These are phyloP conservation scores for Caenorhabditis sp. DNA, from an alignment of 2,888 invertebrate species.

Conservation along the genomic window DNA sequence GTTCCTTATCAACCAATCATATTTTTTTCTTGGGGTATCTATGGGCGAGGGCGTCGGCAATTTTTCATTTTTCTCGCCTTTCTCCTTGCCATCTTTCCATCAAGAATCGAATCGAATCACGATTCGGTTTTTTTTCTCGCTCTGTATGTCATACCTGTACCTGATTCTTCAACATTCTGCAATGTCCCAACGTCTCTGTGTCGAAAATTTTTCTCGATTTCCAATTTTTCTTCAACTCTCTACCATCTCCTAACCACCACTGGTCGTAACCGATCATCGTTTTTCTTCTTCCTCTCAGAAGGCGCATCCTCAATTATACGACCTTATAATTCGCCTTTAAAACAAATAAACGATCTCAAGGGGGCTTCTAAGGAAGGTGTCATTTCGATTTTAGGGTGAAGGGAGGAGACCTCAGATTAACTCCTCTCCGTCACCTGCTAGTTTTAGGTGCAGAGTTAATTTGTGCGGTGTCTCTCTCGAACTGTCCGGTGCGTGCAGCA, in stretches of 20 bases:
- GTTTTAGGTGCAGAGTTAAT: slow-evolving; percentile 30
- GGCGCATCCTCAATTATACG: slow-evolving; percentile 64
- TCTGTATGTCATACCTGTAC: slow-evolving; percentile 24
- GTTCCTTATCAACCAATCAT: slow-evolving; percentile 10
- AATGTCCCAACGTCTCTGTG: slow-evolving; percentile 31
- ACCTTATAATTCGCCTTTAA: slow-evolving; percentile 62
- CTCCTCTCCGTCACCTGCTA: background rate
- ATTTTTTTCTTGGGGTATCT: background rate
- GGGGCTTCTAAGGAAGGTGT: slow-evolving; percentile 54
- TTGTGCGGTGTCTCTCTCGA: slow-evolving; percentile 27
- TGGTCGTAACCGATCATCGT: slow-evolving; percentile 64
- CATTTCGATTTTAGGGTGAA: slow-evolving; percentile 45
- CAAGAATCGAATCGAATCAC: slow-evolving; percentile 38
- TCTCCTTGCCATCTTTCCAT: slow-evolving; percentile 25
- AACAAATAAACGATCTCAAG: slow-evolving; percentile 63
- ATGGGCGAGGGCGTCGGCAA: slow-evolving; percentile 32
- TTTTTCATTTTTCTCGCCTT: slow-evolving; percentile 9
- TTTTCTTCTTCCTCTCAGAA: slow-evolving; percentile 26
- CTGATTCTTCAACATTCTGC: slow-evolving; percentile 40
- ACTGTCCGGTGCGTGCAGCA: slow-evolving; percentile 22
- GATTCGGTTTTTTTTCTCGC: background rate
- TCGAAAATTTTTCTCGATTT: slow-evolving; percentile 30
- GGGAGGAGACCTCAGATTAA: slow-evolving; percentile 18
- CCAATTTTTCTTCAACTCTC: slow-evolving; percentile 39
- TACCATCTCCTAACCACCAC: slow-evolving; percentile 45